Evolutionary conservation across 2,113 vertebrate species (phyloP).

Genomic region (Campylomormyrus numenius): DNA sequence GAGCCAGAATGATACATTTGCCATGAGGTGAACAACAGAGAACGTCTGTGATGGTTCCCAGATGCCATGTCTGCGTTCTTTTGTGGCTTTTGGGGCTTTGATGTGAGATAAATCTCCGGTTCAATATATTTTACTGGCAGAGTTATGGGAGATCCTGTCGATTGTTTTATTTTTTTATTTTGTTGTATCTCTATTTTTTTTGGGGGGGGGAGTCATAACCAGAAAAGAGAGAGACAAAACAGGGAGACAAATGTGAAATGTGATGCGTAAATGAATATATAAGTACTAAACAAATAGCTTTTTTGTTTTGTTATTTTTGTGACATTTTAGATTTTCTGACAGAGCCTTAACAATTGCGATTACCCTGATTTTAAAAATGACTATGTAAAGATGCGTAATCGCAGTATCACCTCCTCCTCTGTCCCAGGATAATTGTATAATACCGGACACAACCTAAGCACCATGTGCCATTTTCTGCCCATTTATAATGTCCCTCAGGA

Average conservation of each 20-base stretch:
- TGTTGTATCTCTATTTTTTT: neutral
- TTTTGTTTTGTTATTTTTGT: neutral
- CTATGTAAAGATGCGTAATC: neutral
- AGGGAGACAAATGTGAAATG: neutral
- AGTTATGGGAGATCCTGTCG: conserved; percentile 26
- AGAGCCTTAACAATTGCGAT: neutral
- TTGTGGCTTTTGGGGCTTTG: conserved; percentile 15
- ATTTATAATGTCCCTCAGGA: neutral
- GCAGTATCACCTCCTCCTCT: neutral
- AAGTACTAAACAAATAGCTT: neutral
- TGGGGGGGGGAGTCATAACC: neutral
- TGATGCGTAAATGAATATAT: neutral
- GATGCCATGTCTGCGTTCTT: conserved; percentile 36
- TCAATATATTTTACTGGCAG: conserved; percentile 34
- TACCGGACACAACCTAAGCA: neutral
- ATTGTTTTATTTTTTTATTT: neutral
- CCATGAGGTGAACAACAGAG: conserved; percentile 38
- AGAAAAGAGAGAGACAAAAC: neutral
- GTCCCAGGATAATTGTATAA: neutral
- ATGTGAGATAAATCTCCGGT: conserved; percentile 25
- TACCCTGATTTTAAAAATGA: neutral
- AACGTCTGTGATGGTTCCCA: conserved; percentile 45
- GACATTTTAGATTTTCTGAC: neutral
- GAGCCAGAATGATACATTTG: conserved; percentile 12
- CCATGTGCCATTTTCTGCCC: neutral